Percentiles rank a stretch among this genome's conserved stretches.
These are phyloP conservation scores for Ips nitidus DNA, from an alignment of 1,140 invertebrate species.

Conservation along the genomic window DNA sequence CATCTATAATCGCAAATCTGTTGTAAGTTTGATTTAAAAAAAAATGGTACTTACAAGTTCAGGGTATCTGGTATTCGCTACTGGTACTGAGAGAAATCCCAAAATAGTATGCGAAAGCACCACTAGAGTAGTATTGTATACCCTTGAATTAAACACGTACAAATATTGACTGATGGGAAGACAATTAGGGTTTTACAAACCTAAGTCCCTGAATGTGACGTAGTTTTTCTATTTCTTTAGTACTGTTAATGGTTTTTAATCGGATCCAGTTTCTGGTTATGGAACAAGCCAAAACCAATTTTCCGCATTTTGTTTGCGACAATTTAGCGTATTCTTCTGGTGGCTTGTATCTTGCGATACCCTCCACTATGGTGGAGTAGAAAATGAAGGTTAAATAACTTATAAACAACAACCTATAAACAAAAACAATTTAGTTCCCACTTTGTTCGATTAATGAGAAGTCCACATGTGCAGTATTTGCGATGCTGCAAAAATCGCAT, in stretches of 20 bases:
- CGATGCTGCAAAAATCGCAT: no score
- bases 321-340: conserved; percentile 16
- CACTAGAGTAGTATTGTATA: conserved; percentile 38
- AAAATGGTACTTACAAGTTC: conserved; percentile 36
- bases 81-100: conserved; percentile 18
- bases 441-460: no score
- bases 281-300: conserved; percentile 33
- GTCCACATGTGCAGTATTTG: no score
- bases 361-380: conserved; percentile 21
- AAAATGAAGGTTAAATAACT: conserved; percentile 30
- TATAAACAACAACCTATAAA: conserved; percentile 32
- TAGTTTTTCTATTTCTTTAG: conserved; percentile 33
- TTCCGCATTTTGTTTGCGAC: conserved; percentile 6
- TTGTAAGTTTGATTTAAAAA: conserved; percentile 4
- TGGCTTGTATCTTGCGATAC: conserved; percentile 13
- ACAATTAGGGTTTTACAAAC: not conserved
- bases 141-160: conserved; percentile 12
- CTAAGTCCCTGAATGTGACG: conserved; percentile 39
- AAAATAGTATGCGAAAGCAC: conserved; percentile 38
- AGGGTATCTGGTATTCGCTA: conserved; percentile 35
- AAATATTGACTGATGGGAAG: no score
- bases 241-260: conserved; percentile 34
- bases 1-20: conserved; percentile 31
- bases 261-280: conserved; percentile 36
- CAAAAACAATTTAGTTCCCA: conserved; percentile 7